Evolutionary conservation across 2,888 invertebrate genomes (phyloP).

Genomic region (Melangyna quadrimaculata): DNA sequence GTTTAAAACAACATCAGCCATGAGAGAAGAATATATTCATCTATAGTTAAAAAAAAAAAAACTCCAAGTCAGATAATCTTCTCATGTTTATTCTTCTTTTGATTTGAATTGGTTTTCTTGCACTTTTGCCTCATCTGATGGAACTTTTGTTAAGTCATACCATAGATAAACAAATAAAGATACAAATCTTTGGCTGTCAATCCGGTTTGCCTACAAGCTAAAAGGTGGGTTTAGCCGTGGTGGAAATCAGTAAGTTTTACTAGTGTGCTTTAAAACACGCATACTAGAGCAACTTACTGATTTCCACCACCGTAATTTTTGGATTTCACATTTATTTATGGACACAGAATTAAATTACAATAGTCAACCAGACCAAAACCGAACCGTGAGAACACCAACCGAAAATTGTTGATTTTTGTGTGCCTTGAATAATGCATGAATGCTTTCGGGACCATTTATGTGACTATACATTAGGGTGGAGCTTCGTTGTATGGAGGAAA

Average conservation of each 20-base stretch:
- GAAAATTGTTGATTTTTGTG: conserved; percentile 34
- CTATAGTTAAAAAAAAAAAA: neutral
- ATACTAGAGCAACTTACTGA: too few species aligned
- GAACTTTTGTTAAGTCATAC: neutral
- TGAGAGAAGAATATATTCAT: too few species aligned
- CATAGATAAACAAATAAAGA: neutral
- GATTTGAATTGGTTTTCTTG: neutral
- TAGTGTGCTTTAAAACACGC: too few species aligned
- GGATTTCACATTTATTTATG: too few species aligned
- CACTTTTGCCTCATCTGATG: neutral
- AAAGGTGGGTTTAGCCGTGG: too few species aligned
- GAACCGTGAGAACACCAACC: conserved; percentile 53
- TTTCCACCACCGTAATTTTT: too few species aligned
- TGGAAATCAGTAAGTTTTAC: too few species aligned
- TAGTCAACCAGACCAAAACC: conserved; percentile 14
- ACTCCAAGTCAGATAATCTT: neutral
- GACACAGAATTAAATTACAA: too few species aligned
- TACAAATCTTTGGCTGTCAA: too few species aligned
- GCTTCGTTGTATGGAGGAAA: too few species aligned
- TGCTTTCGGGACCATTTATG: conserved; percentile 52
- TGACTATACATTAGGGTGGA: conserved; percentile 40
- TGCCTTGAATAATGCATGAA: conserved; percentile 59
- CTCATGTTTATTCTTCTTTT: neutral
- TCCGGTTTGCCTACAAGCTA: too few species aligned
- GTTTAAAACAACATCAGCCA: too few species aligned